Evolutionary conservation across 2,888 invertebrate species (phyloP), one percentile per base, ranked within the genome.

Genomic region (Drosophila neoperkinsi): DNA sequence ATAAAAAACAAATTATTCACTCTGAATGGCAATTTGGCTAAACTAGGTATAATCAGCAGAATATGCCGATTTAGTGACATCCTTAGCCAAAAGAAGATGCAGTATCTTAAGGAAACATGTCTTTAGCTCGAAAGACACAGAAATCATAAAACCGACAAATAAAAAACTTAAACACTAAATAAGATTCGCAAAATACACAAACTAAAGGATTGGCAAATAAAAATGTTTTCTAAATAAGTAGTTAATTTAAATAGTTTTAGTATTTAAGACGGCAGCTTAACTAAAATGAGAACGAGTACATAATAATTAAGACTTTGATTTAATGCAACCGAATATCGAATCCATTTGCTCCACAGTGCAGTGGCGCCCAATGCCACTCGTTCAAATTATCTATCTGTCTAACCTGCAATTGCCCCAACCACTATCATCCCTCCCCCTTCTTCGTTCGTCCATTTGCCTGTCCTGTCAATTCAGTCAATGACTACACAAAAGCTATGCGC

Each of bases 391-490:
- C 52, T 56, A 64, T 50, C 77, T 62, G 55, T 75, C 70, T 50
- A 57, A 52, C 52, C 60, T 43, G 7, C 52, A 21, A 28, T 55
- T 71, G 49, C 53, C 52, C 38, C 61, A 60, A 41, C 43, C 46
- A 50, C 53, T 49, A 33, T 52, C 18, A 10, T 16, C 16, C 41
- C 3, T 5, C 3, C 59, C 56, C 18, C 30, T 28, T 28, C 46
- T 61, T 31, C 36, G 46, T 63, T 72, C 52, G 59, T 71, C 71
- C 71, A 63, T 56, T 74, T 71, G 90, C 78, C 85, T 90, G 85
- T 90, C 88, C 85, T 85, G 85, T 90, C 85, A 85, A 88, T 90
- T 88, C 88, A 82, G 70, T 90, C 82, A 75, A 87, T 84, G 90
- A 81, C 84, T 84, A 84, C 71, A 82, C 89, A 84, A 88, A 80